Evolutionary conservation across 35 echinoderm and acorn worm species (phyloP), one percentile per base, ranked within the genome.

Genomic region (Hemicentrotus pulcherrimus): DNA sequence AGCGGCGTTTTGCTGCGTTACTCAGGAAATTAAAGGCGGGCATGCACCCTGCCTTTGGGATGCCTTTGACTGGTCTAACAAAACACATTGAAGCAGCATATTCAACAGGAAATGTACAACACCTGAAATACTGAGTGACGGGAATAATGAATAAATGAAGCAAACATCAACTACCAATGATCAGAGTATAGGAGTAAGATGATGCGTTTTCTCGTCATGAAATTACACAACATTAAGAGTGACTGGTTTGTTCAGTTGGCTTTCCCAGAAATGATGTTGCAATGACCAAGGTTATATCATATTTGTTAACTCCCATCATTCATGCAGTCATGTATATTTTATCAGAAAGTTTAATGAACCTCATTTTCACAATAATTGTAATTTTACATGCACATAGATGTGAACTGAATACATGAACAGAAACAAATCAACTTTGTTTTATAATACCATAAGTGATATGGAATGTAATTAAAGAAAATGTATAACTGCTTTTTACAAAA

Each of bases 11-110:
- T 78, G 65, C 65, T 78, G 65, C 65, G 65, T 78, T 78, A 33
- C 88, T 45, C 88, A 90, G 88, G 88, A 90, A 90, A 90, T 90
- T 90, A 90, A 33, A 90, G 46, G 88, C 46, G 32, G 32, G 88
- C 46, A n/a, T 19, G 88, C 46, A n/a, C 46, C 88, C 88, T 41
- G 88, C 46, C 32, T 33, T 33, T 45, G 88, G 88, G 88, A 90
- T 90, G 32, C 88, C 88, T 6, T 8, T 19, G 16, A 47, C 14
- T 5, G 32, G 32, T 33, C 88, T 47, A 12, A 90, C 88, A 90
- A 90, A 47, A 90, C 18, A 19, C 31, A 33, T 33, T 47, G 12
- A 28, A 47, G 46, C 88, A 47, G 46, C 88, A 8, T 90, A 90
- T 90, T 90, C 32, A 47, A 90, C 88, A 90, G 88, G 88, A 90